Percentiles rank a stretch among this genome's conserved stretches.
phyloP scores from a whole-genome alignment of 2,113 vertebrate genomes.

The Boulengeromyrus knoepffleri region DNA sequence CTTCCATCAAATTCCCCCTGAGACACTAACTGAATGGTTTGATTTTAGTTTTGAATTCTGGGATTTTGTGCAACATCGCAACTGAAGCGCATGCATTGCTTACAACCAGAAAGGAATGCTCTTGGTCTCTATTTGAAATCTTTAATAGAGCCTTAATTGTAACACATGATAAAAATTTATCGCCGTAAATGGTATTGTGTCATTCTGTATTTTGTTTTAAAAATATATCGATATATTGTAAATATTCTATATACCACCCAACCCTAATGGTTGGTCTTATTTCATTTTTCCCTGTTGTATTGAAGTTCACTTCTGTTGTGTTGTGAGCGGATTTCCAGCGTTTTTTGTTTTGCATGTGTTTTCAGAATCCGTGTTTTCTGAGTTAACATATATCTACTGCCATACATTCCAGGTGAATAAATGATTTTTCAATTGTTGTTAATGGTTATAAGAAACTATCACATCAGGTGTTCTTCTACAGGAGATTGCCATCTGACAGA shows the following conservation, averaged over 20 bases:
- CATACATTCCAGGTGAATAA: background rate
- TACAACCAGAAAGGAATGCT: background rate
- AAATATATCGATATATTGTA: background rate
- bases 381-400: background rate
- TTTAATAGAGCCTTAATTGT: background rate
- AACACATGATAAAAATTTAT: background rate
- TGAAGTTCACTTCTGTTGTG: background rate
- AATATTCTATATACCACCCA: background rate
- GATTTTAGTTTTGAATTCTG: background rate
- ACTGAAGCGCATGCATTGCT: no score
- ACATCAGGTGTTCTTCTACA: conserved; percentile 34
- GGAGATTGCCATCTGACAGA: conserved; percentile 91
- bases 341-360: background rate
- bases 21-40: background rate
- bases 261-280: background rate
- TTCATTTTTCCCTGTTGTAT: background rate
- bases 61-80: background rate
- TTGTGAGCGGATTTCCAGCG: background rate
- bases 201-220: no score
- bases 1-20: background rate
- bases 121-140: no score
- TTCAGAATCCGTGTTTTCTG: background rate
- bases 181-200: background rate
- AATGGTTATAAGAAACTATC: background rate
- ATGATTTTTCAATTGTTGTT: background rate